phyloP scores from a whole-genome alignment of 1,140 invertebrate species.

The Zaprionus ghesquierei region DNA sequence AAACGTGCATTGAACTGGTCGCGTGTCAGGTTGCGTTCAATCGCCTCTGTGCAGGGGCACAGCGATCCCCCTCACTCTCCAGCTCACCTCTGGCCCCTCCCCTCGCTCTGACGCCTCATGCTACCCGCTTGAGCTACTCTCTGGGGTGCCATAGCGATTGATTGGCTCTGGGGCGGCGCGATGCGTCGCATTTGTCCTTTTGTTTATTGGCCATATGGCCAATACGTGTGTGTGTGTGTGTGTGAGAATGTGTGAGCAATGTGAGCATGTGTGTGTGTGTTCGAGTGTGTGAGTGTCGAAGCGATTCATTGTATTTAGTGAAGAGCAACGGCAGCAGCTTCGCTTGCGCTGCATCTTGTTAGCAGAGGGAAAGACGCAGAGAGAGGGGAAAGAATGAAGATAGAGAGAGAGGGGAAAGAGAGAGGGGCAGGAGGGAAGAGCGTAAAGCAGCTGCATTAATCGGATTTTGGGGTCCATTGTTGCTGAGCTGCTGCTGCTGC shows the following conservation, averaged over 20 bases:
- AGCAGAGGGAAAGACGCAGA: neutral
- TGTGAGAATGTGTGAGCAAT: conserved; percentile 26
- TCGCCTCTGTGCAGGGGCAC: conserved; percentile 36
- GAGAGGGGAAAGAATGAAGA: neutral
- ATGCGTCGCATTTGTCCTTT: conserved; percentile 75
- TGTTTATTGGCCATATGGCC: conserved; percentile 66
- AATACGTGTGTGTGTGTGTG: neutral
- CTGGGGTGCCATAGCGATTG: conserved; percentile 80
- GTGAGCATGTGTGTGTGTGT: neutral
- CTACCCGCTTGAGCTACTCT: conserved; percentile 21
- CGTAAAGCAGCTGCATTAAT: conserved; percentile 60
- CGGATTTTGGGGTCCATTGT: conserved; percentile 72
- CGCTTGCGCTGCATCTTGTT: conserved; percentile 11
- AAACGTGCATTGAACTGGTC: conserved; percentile 76
- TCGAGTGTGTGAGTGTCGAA: conserved; percentile 47
- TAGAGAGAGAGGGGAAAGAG: neutral
- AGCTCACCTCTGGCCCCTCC: neutral
- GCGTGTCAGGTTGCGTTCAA: conserved; percentile 78
- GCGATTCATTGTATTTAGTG: conserved; percentile 73
- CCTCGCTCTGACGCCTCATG: neutral
- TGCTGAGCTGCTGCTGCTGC: conserved; percentile 16
- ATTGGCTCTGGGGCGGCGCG: conserved; percentile 75
- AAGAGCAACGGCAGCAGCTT: conserved; percentile 31
- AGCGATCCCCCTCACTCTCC: neutral
- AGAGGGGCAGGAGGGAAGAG: neutral